Evolutionary conservation across 2,888 invertebrate species (phyloP).

Genomic region (Heliconius cydno): DNA sequence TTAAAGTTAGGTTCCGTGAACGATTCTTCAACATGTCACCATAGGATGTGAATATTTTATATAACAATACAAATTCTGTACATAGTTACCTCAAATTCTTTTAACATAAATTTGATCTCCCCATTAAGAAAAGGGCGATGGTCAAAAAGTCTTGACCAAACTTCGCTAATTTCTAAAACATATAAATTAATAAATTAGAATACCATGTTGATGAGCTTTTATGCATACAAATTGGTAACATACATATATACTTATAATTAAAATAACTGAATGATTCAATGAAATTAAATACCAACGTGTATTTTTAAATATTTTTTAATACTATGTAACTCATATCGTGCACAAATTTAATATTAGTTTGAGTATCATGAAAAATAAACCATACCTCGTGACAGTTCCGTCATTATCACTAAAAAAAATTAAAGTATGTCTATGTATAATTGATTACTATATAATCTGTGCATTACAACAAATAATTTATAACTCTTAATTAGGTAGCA

Average conservation of each 20-base stretch:
- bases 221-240: not conserved
- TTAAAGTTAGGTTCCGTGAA: not conserved
- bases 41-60: not conserved
- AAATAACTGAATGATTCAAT: not conserved
- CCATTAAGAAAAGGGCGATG: constrained; percentile 93
- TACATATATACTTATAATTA: not conserved
- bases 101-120: constrained; percentile 91
- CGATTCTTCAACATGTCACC: not conserved
- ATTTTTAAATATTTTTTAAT: not conserved
- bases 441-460: no score
- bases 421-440: not conserved
- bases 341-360: not conserved
- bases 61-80: not conserved
- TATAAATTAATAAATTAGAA: constrained; percentile 1
- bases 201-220: not conserved
- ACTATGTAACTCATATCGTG: not conserved
- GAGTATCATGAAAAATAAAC: constrained; percentile 33
- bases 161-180: constrained; percentile 88
- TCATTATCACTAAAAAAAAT: constrained; percentile 58
- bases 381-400: constrained; percentile 81
- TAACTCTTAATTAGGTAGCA: not conserved
- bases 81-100: constrained; percentile 91
- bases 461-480: no score
- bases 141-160: constrained; percentile 93
- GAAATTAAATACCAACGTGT: not conserved